Evolutionary conservation across 2,797 vertebrate genomes (phyloP).

Genomic region (Anas bahamensis): DNA sequence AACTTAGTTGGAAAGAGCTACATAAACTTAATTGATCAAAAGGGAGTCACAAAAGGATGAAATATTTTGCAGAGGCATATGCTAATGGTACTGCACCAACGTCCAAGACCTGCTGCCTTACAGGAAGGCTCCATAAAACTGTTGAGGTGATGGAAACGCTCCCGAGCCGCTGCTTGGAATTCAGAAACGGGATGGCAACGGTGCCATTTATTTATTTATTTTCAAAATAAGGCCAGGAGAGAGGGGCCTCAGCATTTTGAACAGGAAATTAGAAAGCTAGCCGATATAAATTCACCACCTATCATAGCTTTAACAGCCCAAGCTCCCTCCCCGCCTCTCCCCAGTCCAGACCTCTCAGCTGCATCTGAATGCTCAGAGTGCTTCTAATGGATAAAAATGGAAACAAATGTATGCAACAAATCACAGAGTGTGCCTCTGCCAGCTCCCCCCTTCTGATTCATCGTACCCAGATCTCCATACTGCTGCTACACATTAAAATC

Average conservation of each 20-base stretch:
- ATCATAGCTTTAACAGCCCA: slow-evolving; percentile 10
- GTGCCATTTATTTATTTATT: slow-evolving; percentile 24
- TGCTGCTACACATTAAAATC: slow-evolving; percentile 62
- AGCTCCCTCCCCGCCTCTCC: slow-evolving; percentile 1
- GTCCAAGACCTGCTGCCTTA: slow-evolving; percentile 28
- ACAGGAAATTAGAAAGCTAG: slow-evolving; percentile 59
- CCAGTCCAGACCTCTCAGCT: slow-evolving; percentile 9
- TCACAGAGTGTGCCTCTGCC: not conserved
- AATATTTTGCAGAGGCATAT: slow-evolving; percentile 64
- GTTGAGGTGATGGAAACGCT: slow-evolving; percentile 55
- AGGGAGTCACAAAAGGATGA: slow-evolving; percentile 71
- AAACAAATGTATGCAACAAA: slow-evolving; percentile 61
- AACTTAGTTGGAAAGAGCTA: slow-evolving; percentile 42
- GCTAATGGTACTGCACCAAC: slow-evolving; percentile 60
- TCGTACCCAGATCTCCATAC: slow-evolving; percentile 14
- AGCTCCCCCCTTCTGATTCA: slow-evolving; percentile 17
- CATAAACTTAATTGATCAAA: slow-evolving; percentile 68
- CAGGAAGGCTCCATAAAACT: slow-evolving; percentile 51
- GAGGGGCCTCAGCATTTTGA: not conserved
- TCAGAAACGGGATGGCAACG: not conserved
- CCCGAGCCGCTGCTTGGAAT: not conserved
- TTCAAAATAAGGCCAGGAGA: not conserved
- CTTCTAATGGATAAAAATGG: slow-evolving; percentile 63
- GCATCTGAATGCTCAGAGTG: slow-evolving; percentile 13
- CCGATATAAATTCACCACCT: slow-evolving; percentile 37